Evolutionary conservation across 2,797 vertebrate genomes (phyloP).

Genomic region (Danio jaintianensis): DNA sequence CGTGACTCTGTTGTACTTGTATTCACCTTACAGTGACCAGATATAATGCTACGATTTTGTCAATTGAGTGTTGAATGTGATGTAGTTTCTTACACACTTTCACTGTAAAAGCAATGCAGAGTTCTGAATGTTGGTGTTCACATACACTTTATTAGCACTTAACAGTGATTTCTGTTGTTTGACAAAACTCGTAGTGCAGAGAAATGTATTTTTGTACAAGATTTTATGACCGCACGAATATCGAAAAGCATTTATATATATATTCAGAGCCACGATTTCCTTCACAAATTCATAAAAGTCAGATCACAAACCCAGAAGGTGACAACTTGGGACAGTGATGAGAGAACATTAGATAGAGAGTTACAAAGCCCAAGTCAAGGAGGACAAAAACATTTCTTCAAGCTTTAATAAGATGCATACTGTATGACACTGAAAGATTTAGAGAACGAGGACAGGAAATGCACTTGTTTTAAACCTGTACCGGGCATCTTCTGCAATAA

Average conservation of each 20-base stretch:
- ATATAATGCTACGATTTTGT: not conserved
- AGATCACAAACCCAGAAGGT: constrained; percentile 18
- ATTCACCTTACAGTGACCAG: not conserved
- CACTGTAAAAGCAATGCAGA: constrained; percentile 12
- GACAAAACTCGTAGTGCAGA: constrained; percentile 52
- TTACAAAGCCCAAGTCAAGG: constrained; percentile 25
- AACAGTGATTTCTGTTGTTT: constrained; percentile 48
- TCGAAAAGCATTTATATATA: constrained; percentile 42
- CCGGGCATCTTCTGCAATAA: constrained; percentile 7
- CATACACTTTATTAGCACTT: constrained; percentile 56
- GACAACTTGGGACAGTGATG: constrained; percentile 2
- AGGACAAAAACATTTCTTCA: constrained; percentile 12
- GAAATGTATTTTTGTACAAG: constrained; percentile 58
- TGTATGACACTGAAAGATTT: not conserved
- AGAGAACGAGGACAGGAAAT: constrained; percentile 39
- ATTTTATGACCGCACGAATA: constrained; percentile 58
- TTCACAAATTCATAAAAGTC: constrained; percentile 54
- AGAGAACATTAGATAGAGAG: not conserved
- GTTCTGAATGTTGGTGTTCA: not conserved
- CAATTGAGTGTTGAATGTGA: not conserved
- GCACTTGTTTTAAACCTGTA: constrained; percentile 19
- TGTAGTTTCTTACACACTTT: not conserved
- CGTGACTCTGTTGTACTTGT: not conserved
- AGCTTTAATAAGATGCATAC: constrained; percentile 11
- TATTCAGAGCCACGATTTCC: constrained; percentile 48